Base-by-base conservation (phyloP, 2,797 vertebrate genomes). In the Sebastes kiyomatsui region DNA sequence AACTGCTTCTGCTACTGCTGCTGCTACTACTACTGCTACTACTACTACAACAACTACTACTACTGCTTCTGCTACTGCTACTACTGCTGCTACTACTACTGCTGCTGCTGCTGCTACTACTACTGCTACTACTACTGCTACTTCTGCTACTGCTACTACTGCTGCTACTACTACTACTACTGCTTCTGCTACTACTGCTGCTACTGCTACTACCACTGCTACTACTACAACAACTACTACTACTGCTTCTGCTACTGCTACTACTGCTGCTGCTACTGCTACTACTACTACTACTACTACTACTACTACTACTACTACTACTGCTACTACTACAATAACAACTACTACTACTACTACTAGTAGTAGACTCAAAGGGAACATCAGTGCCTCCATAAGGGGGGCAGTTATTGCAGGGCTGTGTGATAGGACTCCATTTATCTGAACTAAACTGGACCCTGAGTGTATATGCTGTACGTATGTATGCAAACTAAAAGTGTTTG, bases 61-160 rank as follows among this genome's bases (percentile, higher is more conserved):
- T 32, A 0, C 7, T 30, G 0, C 28, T 30, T 0, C 28, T 30
- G 7, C 7, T 30, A 0, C n/a, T n/a, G n/a, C n/a, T n/a, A n/a
- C n/a, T n/a, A n/a, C n/a, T n/a, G n/a, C n/a, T n/a, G n/a, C 28
- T 30, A 2, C 30, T 30, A 7, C 30, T 30, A 2, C 30, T 30
- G 0, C 30, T 9, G 0, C 30, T 9, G 0, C 8, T 32, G 3
- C 30, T 9, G 3, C 30, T 32, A 7, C 28, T 30, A 3, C 28
- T 28, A 1, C 28, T 30, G 4, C 32, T 32, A 1, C 3, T 33
- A 9, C 9, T 33, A 0, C 32, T 33, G 0, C 32, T 33, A 3
- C 9, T 33, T 0, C 32, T 32, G 3, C 32, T 32, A 3, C 32
- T 9, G 0, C 2, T 30, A 2, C 28, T 7, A 2, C 28, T 30